A percentile compares a stretch with the other conserved stretches of the same genome.
Evolutionary conservation across 2,888 invertebrate genomes (phyloP).

Genomic region (Strigamia maritima): DNA sequence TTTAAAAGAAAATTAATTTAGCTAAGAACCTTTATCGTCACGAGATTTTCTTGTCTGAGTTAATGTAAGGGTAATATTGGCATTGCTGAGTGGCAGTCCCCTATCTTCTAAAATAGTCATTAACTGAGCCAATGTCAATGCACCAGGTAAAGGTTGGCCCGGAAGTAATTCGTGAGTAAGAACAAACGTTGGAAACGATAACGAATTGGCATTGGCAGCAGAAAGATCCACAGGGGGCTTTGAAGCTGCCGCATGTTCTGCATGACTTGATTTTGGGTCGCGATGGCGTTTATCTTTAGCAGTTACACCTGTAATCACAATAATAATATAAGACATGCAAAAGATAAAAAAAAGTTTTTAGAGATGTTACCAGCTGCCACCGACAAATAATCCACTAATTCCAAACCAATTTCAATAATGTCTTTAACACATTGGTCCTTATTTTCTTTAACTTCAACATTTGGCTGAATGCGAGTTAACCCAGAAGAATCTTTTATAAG

Average conservation of each 20-base stretch:
- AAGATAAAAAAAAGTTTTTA: not conserved
- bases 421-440: constrained; percentile 47
- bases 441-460: constrained; percentile 51
- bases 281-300: constrained; percentile 86
- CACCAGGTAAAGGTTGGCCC: constrained; percentile 56
- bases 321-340: not conserved
- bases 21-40: constrained; percentile 49
- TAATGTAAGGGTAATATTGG: constrained; percentile 54
- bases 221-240: not conserved
- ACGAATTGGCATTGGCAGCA: constrained; percentile 44
- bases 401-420: constrained; percentile 50
- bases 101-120: constrained; percentile 58
- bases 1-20: not conserved
- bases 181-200: constrained; percentile 44
- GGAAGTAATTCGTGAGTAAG: constrained; percentile 51
- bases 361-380: constrained; percentile 63
- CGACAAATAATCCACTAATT: constrained; percentile 60
- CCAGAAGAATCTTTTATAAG: constrained; percentile 4
- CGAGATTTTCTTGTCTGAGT: constrained; percentile 52
- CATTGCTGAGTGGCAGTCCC: constrained; percentile 57
- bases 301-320: constrained; percentile 61
- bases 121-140: constrained; percentile 62
- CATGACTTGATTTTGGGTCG: constrained; percentile 65
- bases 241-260: constrained; percentile 37
- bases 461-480: constrained; percentile 44